Base-by-base conservation (phyloP, 2,797 vertebrate genomes). In the Onychomys arenicola region DNA sequence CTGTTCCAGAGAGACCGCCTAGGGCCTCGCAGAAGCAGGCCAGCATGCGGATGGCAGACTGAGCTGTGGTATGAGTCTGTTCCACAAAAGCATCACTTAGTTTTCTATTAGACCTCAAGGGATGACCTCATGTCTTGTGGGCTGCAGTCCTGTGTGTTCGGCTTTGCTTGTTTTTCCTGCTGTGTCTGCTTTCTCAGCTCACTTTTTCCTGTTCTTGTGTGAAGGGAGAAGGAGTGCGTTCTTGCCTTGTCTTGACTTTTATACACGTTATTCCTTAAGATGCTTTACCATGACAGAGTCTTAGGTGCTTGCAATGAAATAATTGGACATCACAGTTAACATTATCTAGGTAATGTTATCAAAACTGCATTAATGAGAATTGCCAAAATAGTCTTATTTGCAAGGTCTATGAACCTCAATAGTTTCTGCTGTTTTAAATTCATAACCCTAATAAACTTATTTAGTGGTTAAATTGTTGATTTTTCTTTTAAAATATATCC, bases 401-500 rank as follows among this genome's bases (percentile, higher is more conserved):
- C 14, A 75, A 80, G 40, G 19, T 40, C 6, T 37, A 86, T 34
- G 82, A 93, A 90, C 29, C 61, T 25, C 49, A 17, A n/a, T 4
- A 0, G 5, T 14, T 95, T 94, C 89, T 69, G 13, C 40, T 67
- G 43, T 83, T 71, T 77, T 82, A 71, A 63, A 10, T 57, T 55
- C 27, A 61, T 43, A 73, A 65, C 43, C 25, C 43, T 46, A 67
- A 80, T 59, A 34, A 95, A 81, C 55, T 92, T 76, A 81, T 78
- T 94, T 82, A 43, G 29, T 65, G 43, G 4, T 95, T 89, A 90
- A 76, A 91, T 89, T 34, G 55, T 7, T 77, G 67, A 67, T 69
- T 90, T 92, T 94, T 37, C 10, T 57, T 91, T 96, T 95, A 96
- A 69, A 80, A 21, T 82, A 96, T 32, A 55, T 87, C 37, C 25